Base-by-base conservation (phyloP, 2,113 vertebrate genomes). In the Platycercus adscitus region DNA sequence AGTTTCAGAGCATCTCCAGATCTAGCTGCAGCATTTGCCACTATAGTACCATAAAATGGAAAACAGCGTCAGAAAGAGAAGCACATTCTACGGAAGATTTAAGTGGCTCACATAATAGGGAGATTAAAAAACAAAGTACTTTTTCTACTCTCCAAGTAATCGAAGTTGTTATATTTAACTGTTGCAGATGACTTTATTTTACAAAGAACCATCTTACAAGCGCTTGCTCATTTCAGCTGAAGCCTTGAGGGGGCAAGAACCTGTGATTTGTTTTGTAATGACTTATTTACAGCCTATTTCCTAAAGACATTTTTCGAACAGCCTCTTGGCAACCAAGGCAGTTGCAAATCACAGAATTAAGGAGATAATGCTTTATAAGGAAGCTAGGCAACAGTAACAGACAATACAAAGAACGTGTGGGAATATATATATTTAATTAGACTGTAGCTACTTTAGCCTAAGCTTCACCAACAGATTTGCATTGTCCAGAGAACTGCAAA, bases 221-320 rank as follows among this genome's bases (percentile, higher is more conserved):
- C 14, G 10, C 53, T 55, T 72, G 52, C 28, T 85, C 53, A 75
- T 91, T 86, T 86, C 29, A 86, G 86, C 46, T 68, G 88, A 86
- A 86, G 85, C 68, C 82, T 78, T 86, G 85, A 93, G 47, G 21
- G 17, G 53, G 25, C 52, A 28, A 86, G 53, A 88, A 56, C n/a
- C 80, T 50, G 46, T 78, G 69, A 96, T 95, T 93, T 86, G 72
- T 49, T 88, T 82, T 71, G 31, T 88, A 92, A 84, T 88, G 65
- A 94, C 60, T 21, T 19, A 78, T 81, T 96, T 93, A 88, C 55
- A 93, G 76, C 35, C 20, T 39, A 37, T 71, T 68, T 70, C 50
- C 72, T 68, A 31, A 64, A 68, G 39, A 64, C 70, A 20, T 68
- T 76, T 88, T 43, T 60, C 35, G 37, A 71, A 55, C 41, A 88